Evolutionary conservation across 2,888 invertebrate genomes (phyloP).

Genomic region (Ectobius pallidus): DNA sequence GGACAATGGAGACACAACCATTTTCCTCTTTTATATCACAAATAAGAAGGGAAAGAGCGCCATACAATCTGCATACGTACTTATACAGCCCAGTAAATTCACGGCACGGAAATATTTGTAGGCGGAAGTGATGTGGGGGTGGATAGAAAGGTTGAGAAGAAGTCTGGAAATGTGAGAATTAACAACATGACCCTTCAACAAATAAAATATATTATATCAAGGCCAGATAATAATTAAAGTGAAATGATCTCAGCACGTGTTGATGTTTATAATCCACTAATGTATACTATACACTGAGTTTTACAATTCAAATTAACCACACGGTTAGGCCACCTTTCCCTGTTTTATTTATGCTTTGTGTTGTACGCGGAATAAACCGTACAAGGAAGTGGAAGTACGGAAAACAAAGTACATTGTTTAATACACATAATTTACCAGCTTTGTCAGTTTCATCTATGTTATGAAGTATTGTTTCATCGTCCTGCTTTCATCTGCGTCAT

Average conservation of each 20-base stretch:
- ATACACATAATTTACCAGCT: too few relatives aligned
- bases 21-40: constrained; percentile 5
- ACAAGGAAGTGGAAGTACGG: too few relatives aligned
- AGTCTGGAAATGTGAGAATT: background rate
- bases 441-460: too few relatives aligned
- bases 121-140: background rate
- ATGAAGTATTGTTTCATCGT: too few relatives aligned
- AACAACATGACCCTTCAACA: background rate
- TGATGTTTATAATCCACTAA: too few relatives aligned
- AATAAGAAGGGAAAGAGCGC: background rate
- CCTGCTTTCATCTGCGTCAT: too few relatives aligned
- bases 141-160: background rate
- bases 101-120: background rate
- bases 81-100: background rate
- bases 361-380: too few relatives aligned
- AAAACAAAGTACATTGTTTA: too few relatives aligned
- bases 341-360: too few relatives aligned
- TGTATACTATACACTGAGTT: too few relatives aligned
- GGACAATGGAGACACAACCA: background rate
- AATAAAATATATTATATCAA: background rate
- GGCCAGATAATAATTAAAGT: background rate
- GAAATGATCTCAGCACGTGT: background rate
- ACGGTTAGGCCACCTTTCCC: too few relatives aligned
- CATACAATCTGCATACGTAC: background rate
- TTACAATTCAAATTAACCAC: too few relatives aligned